Evolutionary conservation across 1,140 invertebrate species (phyloP).

Genomic region (Anastatus disparis): DNA sequence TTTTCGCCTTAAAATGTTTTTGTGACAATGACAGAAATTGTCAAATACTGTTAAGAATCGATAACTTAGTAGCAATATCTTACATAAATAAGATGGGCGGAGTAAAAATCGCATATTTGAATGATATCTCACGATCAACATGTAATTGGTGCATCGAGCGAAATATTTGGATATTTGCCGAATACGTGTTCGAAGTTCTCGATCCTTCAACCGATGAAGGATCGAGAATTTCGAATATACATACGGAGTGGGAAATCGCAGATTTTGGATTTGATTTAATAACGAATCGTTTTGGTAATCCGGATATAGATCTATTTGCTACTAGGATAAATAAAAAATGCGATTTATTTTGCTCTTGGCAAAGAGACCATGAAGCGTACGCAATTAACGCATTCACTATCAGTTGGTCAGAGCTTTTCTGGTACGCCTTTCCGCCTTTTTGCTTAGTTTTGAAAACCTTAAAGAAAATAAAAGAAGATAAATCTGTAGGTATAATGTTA

Average conservation of each 20-base stretch:
- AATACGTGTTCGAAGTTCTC: slow-evolving; percentile 54
- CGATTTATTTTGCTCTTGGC: slow-evolving; percentile 34
- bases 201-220: slow-evolving; percentile 9
- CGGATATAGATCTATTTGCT: slow-evolving; percentile 40
- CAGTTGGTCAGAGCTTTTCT: slow-evolving; percentile 30
- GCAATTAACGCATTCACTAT: slow-evolving; percentile 47
- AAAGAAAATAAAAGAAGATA: slow-evolving; percentile 36
- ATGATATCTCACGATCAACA: slow-evolving; percentile 34
- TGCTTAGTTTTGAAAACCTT: slow-evolving; percentile 29
- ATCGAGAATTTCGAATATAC: slow-evolving; percentile 20
- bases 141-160: slow-evolving; percentile 20
- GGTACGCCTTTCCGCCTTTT: slow-evolving; percentile 48
- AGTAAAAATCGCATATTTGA: slow-evolving; percentile 48
- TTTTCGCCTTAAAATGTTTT: slow-evolving; percentile 55
- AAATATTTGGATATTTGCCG: slow-evolving; percentile 7
- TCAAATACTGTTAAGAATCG: slow-evolving; percentile 52
- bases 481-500: slow-evolving; percentile 44
- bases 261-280: slow-evolving; percentile 36
- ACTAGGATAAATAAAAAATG: slow-evolving; percentile 36
- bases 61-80: slow-evolving; percentile 60
- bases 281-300: slow-evolving; percentile 27
- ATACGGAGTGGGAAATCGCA: slow-evolving; percentile 40
- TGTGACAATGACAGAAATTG: slow-evolving; percentile 46
- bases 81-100: too few species aligned
- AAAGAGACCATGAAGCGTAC: slow-evolving; percentile 39